Evolutionary conservation across 2,888 invertebrate species (phyloP).

Genomic region (Stenoptilia bipunctidactyla): DNA sequence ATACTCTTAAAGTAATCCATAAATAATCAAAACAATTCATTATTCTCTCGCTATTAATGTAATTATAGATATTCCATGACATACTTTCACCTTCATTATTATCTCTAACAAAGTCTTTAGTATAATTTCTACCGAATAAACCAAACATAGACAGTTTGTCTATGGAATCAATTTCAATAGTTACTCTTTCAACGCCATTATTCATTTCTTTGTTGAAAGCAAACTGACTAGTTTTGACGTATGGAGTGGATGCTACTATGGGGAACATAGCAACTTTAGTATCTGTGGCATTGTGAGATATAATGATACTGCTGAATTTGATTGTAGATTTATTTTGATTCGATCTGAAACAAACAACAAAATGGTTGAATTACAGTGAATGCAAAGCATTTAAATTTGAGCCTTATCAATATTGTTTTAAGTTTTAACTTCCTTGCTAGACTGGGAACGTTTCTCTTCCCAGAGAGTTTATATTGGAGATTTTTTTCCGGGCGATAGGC

Average conservation of each 20-base stretch:
- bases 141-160: constrained; percentile 32
- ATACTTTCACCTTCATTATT: constrained; percentile 15
- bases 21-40: constrained; percentile 49
- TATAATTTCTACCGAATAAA: constrained; percentile 35
- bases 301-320: constrained; percentile 31
- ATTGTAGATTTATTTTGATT: constrained; percentile 26
- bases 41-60: constrained; percentile 37
- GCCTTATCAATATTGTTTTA: too few species aligned
- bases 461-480: too few species aligned
- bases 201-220: constrained; percentile 19
- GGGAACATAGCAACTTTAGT: constrained; percentile 32
- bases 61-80: constrained; percentile 25
- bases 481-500: too few species aligned
- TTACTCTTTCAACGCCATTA: constrained; percentile 21
- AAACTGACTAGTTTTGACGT: constrained; percentile 21
- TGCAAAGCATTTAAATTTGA: too few species aligned
- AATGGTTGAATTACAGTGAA: too few species aligned
- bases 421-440: too few species aligned
- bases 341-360: constrained; percentile 33
- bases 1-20: constrained; percentile 48
- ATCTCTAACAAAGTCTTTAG: constrained; percentile 23
- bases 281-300: constrained; percentile 33
- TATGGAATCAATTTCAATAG: constrained; percentile 22
- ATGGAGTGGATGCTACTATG: constrained; percentile 25
- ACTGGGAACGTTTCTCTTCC: too few species aligned